phyloP scores from a whole-genome alignment of 2,113 vertebrate genomes.

The Camarhynchus parvulus region DNA sequence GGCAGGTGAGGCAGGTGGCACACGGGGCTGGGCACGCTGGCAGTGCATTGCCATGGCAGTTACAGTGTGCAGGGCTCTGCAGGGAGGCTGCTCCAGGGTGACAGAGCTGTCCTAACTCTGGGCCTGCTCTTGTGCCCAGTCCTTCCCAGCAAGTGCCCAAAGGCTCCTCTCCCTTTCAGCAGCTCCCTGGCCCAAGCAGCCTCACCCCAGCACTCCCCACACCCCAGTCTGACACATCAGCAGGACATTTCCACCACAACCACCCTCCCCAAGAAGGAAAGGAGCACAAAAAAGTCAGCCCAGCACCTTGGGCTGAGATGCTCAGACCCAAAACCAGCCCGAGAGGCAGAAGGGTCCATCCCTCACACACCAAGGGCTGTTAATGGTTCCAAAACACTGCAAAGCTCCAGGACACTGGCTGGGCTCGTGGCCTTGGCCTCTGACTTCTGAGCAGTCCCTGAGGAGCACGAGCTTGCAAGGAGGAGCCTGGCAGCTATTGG shows the following conservation, averaged over 20 bases:
- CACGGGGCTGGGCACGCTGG: constrained; percentile 4
- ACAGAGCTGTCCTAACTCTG: neutral
- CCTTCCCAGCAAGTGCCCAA: neutral
- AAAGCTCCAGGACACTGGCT: neutral
- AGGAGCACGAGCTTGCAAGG: neutral
- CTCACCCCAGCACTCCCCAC: neutral
- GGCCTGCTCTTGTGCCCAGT: neutral
- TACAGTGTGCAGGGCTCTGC: neutral
- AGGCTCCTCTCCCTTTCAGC: neutral
- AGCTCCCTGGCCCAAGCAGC: neutral
- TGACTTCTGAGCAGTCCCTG: neutral
- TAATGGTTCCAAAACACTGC: neutral
- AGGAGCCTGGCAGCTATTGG: neutral
- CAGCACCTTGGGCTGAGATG: neutral
- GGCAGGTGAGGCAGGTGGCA: neutral
- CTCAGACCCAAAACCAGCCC: neutral
- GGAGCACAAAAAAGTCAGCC: neutral
- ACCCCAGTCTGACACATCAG: neutral
- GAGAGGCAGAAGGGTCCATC: neutral
- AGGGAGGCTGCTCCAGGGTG: neutral
- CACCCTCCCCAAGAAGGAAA: neutral
- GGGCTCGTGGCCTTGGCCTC: neutral
- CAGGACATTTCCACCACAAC: neutral
- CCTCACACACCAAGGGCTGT: neutral
- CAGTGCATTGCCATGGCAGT: constrained; percentile 75